Evolutionary conservation across 2,113 vertebrate genomes (phyloP).

Genomic region (Madoqua kirkii): DNA sequence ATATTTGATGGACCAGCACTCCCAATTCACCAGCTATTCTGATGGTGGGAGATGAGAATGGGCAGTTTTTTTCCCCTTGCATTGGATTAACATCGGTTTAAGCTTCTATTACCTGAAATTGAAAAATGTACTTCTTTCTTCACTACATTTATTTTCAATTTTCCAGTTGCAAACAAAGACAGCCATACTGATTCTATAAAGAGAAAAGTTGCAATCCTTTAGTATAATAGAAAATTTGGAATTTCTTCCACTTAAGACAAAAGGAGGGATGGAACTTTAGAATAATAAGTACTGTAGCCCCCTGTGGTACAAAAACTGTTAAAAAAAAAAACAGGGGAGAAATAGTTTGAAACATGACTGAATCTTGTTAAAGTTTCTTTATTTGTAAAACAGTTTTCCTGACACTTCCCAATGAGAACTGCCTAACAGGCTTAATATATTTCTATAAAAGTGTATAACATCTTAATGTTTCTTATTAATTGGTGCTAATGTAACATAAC

Average conservation of each 20-base stretch:
- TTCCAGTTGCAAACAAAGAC: neutral
- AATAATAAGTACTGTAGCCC: neutral
- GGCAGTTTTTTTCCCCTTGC: neutral
- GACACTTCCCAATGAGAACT: neutral
- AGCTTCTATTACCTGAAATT: conserved; percentile 2
- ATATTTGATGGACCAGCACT: neutral
- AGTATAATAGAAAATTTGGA: neutral
- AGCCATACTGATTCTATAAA: neutral
- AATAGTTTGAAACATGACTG: neutral
- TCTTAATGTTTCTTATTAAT: neutral
- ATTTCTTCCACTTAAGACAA: neutral
- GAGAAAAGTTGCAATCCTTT: neutral
- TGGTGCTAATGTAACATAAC: neutral
- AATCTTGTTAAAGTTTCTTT: neutral
- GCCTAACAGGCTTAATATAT: neutral
- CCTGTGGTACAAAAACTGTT: neutral
- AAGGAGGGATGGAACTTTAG: neutral
- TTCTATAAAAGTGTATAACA: neutral
- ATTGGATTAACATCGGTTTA: conserved; percentile 6
- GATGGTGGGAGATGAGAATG: neutral
- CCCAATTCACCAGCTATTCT: neutral
- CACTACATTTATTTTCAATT: neutral
- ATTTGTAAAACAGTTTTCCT: neutral
- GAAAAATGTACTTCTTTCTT: neutral
- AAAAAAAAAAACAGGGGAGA: neutral